Evolutionary conservation across 2,888 invertebrate species (phyloP), one percentile per base, ranked within the genome.

Genomic region (Drosophila suboccidentalis): DNA sequence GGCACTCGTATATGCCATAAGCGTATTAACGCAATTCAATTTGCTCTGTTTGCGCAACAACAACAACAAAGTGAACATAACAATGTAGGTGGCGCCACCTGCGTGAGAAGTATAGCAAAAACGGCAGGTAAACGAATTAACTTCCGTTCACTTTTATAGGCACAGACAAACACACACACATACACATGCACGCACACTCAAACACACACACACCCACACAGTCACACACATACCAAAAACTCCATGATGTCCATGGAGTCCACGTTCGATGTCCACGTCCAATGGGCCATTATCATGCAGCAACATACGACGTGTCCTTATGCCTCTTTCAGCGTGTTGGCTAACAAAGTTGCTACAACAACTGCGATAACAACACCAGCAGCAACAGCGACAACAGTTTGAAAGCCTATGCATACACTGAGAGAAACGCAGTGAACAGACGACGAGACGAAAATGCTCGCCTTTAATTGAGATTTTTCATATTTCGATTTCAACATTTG

Each of bases 21-120:
- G 81, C 84, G 89, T 84, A 89, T 89, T 87, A 89, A 80, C 82
- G 85, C 78, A 82, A 89, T 86, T 87, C 89, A 87, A 86, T 89
- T 86, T 88, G 54, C 80, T 69, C 66, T 67, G 73, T 82, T 72
- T 75, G 75, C 49, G 55, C 47, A 47, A 55, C 59, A 69, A 53
- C 47, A 70, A 59, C 71, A 63, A 60, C 61, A 54, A 53, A 54
- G 43, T 49, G 39, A 26, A 55, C 50, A 47, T 47, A 82, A 79
- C 86, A 87, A 82, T 76, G 84, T 81, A 43, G 69, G 57, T 78
- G 68, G 71, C 65, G 79, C 66, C 87, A 83, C 55, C 84, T 86
- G 84, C 66, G 75, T 74, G 75, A 53, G 62, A 53, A 55, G 49
- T 55, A 57, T 66, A 34, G 67, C 66, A 78, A 75, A 75, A 79